Conservation (phyloP, 2,113 vertebrate genomes). For the Spermophilus dauricus region DNA sequence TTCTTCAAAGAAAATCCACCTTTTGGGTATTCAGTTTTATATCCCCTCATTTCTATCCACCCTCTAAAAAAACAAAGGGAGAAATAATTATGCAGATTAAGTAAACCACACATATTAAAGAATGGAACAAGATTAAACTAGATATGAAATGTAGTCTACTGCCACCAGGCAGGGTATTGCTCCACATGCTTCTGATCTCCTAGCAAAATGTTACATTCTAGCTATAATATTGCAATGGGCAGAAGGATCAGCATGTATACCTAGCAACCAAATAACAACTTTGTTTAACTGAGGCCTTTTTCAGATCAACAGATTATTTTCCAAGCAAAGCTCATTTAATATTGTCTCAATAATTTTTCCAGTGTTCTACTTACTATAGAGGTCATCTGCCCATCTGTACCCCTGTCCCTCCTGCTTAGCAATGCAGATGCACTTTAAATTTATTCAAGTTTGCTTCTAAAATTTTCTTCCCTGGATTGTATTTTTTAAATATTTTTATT, state of each 20-base stretch:
- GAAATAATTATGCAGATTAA: conserved; percentile 19
- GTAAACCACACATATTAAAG: not conserved
- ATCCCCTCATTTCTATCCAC: not conserved
- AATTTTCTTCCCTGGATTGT: not conserved
- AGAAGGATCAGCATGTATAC: not conserved
- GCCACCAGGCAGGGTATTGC: not conserved
- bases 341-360: not conserved
- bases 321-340: conserved; percentile 22
- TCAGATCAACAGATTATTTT: conserved; percentile 45
- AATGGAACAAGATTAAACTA: conserved; percentile 37
- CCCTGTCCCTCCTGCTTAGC: not conserved
- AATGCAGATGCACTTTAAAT: not conserved
- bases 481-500: no score
- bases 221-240: not conserved
- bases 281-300: conserved; percentile 36
- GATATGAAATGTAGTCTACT: conserved; percentile 25
- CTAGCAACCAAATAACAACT: not conserved
- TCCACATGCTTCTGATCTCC: not conserved
- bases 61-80: conserved; percentile 20
- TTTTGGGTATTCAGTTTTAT: conserved; percentile 39
- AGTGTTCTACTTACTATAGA: not conserved
- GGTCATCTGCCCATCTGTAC: not conserved
- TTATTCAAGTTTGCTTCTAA: not conserved
- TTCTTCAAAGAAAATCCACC: conserved; percentile 52
- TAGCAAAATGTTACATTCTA: not conserved